A percentile compares a stretch with the other conserved stretches of the same genome.
phyloP scores from a whole-genome alignment of 1,140 invertebrate genomes.

The Melitaea cinxia region DNA sequence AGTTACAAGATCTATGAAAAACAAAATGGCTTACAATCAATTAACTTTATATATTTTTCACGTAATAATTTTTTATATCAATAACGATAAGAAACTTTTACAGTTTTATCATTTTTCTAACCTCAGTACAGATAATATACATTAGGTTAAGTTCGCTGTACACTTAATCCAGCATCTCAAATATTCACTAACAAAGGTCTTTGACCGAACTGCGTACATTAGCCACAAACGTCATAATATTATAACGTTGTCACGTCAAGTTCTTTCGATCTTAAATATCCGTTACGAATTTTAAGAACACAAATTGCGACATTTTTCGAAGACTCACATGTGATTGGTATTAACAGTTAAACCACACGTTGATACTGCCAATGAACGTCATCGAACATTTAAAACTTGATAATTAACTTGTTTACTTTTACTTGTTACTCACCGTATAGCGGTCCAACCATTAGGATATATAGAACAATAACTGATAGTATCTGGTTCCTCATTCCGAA shows the following conservation, averaged over 20 bases:
- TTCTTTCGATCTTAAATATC: slow-evolving; percentile 20
- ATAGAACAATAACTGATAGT: slow-evolving; percentile 71
- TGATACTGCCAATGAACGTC: neutral
- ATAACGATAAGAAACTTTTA: slow-evolving; percentile 9
- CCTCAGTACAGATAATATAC: neutral
- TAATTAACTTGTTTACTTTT: slow-evolving; percentile 4
- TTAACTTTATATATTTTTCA: slow-evolving; percentile 16
- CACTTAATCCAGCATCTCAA: slow-evolving; percentile 13
- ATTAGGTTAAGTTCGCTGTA: slow-evolving; percentile 9
- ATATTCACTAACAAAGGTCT: slow-evolving; percentile 26
- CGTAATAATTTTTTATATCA: slow-evolving; percentile 12
- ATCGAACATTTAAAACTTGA: neutral
- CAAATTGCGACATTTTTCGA: neutral
- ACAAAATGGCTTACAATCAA: slow-evolving; percentile 36
- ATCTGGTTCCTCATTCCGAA: slow-evolving; percentile 70
- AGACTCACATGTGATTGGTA: slow-evolving; percentile 6
- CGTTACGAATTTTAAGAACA: slow-evolving; percentile 8
- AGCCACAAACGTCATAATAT: slow-evolving; percentile 31
- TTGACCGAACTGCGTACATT: slow-evolving; percentile 24
- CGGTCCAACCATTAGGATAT: slow-evolving; percentile 79
- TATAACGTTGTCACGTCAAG: slow-evolving; percentile 23
- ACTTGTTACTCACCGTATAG: slow-evolving; percentile 73
- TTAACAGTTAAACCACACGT: neutral
- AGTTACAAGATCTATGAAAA: slow-evolving; percentile 40
- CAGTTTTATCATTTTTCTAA: slow-evolving; percentile 1